These are phyloP conservation scores for Cheirogaleus major DNA, from an alignment of 2,797 vertebrate species.

Conservation along the genomic window DNA sequence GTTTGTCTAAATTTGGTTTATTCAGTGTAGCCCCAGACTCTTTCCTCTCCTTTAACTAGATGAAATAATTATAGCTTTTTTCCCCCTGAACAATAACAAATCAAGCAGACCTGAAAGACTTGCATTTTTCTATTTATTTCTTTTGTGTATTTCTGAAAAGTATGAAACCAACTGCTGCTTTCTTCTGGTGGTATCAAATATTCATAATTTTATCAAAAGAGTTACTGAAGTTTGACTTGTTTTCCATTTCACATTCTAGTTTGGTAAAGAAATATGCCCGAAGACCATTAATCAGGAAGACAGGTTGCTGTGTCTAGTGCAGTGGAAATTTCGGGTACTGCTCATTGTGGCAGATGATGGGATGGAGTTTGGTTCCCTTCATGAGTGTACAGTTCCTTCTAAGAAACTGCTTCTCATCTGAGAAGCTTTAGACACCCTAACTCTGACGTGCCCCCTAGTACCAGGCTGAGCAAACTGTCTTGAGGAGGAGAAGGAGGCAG, in stretches of 20 bases:
- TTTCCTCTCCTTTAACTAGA: slow-evolving; percentile 66
- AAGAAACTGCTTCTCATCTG: background rate
- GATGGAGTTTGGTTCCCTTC: background rate
- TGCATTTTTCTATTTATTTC: slow-evolving; percentile 82
- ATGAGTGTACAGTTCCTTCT: accelerated
- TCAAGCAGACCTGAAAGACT: slow-evolving; percentile 71
- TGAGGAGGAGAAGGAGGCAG: background rate
- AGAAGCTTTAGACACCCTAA: background rate
- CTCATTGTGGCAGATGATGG: background rate
- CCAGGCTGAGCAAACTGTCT: background rate
- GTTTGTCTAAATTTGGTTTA: slow-evolving; percentile 63
- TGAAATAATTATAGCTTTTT: slow-evolving; percentile 79
- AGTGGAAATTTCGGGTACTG: background rate
- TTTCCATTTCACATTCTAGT: slow-evolving; percentile 72
- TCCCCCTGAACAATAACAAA: slow-evolving; percentile 67
- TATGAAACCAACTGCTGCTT: slow-evolving; percentile 74
- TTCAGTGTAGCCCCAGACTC: slow-evolving; percentile 58
- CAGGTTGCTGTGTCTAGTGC: background rate
- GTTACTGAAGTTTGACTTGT: slow-evolving; percentile 79
- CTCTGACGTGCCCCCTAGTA: background rate
- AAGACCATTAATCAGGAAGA: slow-evolving; percentile 41
- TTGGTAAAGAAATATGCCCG: slow-evolving; percentile 53
- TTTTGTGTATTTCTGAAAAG: slow-evolving; percentile 68
- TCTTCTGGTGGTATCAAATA: slow-evolving; percentile 77
- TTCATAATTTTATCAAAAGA: slow-evolving; percentile 78